Percentiles rank a stretch among this genome's conserved stretches.
phyloP scores from a whole-genome alignment of 1,140 invertebrate genomes.

The Leptopilina clavipes region DNA sequence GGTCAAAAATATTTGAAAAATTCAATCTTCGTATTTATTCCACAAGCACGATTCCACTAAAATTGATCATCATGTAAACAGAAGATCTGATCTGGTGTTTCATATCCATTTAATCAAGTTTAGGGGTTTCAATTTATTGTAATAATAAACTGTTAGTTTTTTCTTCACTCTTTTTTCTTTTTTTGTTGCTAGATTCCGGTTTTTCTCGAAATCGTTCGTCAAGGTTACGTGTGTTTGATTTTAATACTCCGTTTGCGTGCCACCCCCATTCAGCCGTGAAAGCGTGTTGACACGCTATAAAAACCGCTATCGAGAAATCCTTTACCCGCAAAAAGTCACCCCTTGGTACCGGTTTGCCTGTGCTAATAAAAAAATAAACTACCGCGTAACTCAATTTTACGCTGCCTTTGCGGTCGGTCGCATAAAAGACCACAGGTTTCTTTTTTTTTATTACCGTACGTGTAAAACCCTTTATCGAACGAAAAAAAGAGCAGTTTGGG shows the following conservation, averaged over 20 bases:
- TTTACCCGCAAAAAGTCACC: conserved; percentile 70
- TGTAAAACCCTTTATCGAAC: neutral
- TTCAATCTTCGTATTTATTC: conserved; percentile 64
- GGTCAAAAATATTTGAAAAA: conserved; percentile 61
- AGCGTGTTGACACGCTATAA: conserved; percentile 75
- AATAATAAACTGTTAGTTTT: no score
- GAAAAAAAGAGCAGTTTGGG: neutral
- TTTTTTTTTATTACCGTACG: neutral
- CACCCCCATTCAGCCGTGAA: conserved; percentile 51
- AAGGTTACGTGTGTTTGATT: conserved; percentile 49
- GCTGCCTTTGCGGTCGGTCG: conserved; percentile 54
- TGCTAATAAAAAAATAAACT: conserved; percentile 74
- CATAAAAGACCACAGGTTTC: conserved; percentile 29
- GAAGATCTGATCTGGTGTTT: no score
- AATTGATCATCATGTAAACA: neutral
- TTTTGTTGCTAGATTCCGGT: conserved; percentile 10
- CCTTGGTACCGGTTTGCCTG: conserved; percentile 55
- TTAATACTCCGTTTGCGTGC: conserved; percentile 50
- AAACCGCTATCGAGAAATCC: conserved; percentile 73
- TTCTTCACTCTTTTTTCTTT: neutral
- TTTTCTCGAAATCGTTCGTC: conserved; percentile 38
- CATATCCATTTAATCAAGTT: neutral
- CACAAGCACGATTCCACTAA: conserved; percentile 45
- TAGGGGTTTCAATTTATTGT: no score
- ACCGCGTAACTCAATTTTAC: conserved; percentile 73